These are phyloP conservation scores for Caenorhabditis sinica DNA, from an alignment of 2,888 invertebrate species.

Conservation along the genomic window DNA sequence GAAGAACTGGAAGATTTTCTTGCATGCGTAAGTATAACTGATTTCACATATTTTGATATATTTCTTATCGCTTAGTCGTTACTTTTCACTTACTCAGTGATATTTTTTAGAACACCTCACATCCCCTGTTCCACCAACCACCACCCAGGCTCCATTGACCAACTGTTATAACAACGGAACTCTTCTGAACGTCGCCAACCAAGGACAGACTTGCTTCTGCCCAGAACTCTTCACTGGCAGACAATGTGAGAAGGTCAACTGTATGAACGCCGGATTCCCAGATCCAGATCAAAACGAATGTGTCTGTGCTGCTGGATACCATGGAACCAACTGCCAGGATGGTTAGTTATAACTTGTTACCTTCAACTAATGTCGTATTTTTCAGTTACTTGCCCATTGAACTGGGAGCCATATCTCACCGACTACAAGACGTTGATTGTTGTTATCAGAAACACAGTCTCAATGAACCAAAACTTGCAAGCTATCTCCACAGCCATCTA, in stretches of 20 bases:
- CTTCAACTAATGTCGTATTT: neutral
- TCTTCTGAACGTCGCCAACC: conserved; percentile 53
- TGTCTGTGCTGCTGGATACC: conserved; percentile 70
- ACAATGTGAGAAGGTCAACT: conserved; percentile 73
- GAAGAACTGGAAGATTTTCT: conserved; percentile 72
- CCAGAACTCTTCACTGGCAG: conserved; percentile 72
- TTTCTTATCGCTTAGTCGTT: neutral
- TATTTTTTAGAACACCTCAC: conserved; percentile 57
- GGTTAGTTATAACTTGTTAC: conserved; percentile 49
- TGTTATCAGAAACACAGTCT: conserved; percentile 64
- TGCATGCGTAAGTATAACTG: conserved; percentile 70
- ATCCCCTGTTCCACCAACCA: conserved; percentile 63
- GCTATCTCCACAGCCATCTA: conserved; percentile 61
- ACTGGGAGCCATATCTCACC: conserved; percentile 70
- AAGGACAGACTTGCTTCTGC: conserved; percentile 74
- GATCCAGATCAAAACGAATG: conserved; percentile 69
- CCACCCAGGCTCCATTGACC: conserved; percentile 53
- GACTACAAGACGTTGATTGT: conserved; percentile 75
- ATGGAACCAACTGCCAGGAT: conserved; percentile 75
- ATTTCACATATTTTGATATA: neutral
- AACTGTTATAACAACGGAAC: conserved; percentile 69
- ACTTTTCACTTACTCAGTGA: neutral
- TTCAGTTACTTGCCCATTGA: conserved; percentile 74
- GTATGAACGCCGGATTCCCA: conserved; percentile 77
- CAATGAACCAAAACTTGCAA: conserved; percentile 69